Percentiles rank a stretch among this genome's conserved stretches.
Conservation (phyloP, 2,797 vertebrate species). For the Coreius guichenoti region DNA sequence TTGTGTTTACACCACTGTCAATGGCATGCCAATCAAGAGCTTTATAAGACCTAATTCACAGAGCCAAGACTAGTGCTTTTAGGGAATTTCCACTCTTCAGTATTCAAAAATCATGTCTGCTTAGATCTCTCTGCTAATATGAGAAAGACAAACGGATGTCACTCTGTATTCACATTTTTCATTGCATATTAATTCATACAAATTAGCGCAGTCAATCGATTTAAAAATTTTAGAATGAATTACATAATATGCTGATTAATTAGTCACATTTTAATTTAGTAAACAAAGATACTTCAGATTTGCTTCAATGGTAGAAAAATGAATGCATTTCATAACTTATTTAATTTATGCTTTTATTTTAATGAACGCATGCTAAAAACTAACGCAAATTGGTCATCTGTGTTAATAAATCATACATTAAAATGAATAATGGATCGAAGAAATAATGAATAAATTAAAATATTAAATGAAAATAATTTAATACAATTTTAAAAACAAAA, state of each 20-base stretch:
- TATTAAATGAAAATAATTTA: neutral
- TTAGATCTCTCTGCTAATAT: constrained; percentile 1
- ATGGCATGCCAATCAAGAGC: constrained; percentile 57
- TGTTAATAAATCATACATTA: no score
- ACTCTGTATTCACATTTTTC: neutral
- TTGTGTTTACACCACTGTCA: constrained; percentile 60
- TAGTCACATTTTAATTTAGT: neutral
- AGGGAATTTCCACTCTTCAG: constrained; percentile 36
- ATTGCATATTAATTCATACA: neutral
- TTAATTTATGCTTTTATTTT: no score
- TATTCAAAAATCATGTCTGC: constrained; percentile 30
- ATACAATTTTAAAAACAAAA: neutral
- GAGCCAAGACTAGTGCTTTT: constrained; percentile 49
- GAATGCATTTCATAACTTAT: no score
- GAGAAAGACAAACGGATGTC: neutral
- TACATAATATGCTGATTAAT: neutral
- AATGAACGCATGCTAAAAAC: no score
- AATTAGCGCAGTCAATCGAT: neutral
- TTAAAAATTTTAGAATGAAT: neutral
- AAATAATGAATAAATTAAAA: neutral
- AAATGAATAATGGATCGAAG: no score
- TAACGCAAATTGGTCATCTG: no score
- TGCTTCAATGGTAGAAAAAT: neutral
- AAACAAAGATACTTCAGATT: neutral
- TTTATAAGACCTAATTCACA: constrained; percentile 62